Evolutionary conservation across 2,797 vertebrate species (phyloP), one percentile per base, ranked within the genome.

Genomic region (Sandelia bainsii): DNA sequence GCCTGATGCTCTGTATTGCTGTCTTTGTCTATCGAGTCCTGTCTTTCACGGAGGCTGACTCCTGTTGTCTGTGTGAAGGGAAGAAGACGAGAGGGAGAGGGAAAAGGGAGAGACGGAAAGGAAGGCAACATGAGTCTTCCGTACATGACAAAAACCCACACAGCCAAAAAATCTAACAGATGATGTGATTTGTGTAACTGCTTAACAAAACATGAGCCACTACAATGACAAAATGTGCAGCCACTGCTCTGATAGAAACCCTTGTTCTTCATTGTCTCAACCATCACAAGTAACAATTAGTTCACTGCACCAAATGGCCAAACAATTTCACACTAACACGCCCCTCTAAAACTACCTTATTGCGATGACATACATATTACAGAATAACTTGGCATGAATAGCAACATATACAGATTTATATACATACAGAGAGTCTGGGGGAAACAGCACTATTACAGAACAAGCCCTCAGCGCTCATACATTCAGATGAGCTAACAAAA

Each of bases 71-170:
- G 61, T 22, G 58, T 34, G n/a, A 40, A 50, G 73, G 29, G 37
- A 69, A 44, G 61, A 52, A 46, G 66, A 60, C 34, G 14, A 34
- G 23, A 57, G 29, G 29, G 7, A 8, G 29, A 32, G 29, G 29
- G 37, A 74, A 34, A 29, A 52, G 13, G 12, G 16, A 54, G 62
- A 58, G 3, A 67, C 5, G 39, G 65, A 53, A 65, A 63, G 6
- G 16, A 69, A 63, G 32, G 7, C 45, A 54, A 2, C 6, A 8
- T 78, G 42, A 85, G 34, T 84, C 25, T 63, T 85, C 58, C 64
- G 71, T 77, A 72, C 72, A 71, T 23, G 48, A 75, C 48, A 25
- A 68, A 80, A 84, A 64, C 54, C 50, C 62, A 79, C 63, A 8
- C 63, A 80, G 42, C 29, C 40, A 52, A 50, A 10, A 8, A 58